These are phyloP conservation scores for Anthophora plumipes DNA, from an alignment of 2,888 invertebrate species.

Conservation along the genomic window DNA sequence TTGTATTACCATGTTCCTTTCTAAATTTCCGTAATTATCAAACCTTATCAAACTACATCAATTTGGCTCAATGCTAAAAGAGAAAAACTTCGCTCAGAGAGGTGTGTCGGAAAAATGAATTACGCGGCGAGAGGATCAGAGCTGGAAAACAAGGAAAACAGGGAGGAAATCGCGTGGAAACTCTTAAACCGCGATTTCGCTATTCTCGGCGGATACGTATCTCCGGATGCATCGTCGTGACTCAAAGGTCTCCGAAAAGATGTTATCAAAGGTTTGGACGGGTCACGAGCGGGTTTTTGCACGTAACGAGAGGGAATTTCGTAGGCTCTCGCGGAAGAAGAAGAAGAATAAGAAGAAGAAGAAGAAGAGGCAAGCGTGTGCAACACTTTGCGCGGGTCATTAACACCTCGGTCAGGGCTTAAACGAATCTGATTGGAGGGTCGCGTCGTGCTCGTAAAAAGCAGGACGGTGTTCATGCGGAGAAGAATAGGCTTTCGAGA, in stretches of 20 bases:
- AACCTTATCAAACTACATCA: no score
- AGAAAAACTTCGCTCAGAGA: no score
- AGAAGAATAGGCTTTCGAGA: conserved; percentile 52
- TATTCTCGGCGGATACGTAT: conserved; percentile 31
- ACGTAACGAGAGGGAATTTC: conserved; percentile 51
- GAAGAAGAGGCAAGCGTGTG: background rate
- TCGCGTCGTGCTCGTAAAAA: conserved; percentile 34
- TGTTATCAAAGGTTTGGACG: conserved; percentile 59
- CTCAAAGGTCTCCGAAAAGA: conserved; percentile 62
- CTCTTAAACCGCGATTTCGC: no score
- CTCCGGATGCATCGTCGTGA: conserved; percentile 61
- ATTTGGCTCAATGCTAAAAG: no score
- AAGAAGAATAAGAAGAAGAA: no score
- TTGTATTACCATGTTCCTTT: no score
- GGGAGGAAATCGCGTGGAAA: no score
- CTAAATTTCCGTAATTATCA: no score
- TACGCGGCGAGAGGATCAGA: no score
- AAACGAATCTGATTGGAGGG: conserved; percentile 53
- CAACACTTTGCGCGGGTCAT: conserved; percentile 47
- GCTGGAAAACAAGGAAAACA: no score
- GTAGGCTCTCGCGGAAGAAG: conserved; percentile 13
- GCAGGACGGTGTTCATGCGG: conserved; percentile 21
- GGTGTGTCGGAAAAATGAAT: no score
- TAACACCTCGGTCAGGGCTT: conserved; percentile 52
- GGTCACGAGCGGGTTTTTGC: conserved; percentile 54